Base-by-base conservation (phyloP, 1,140 invertebrate genomes). In the Paracyclopina nana region DNA sequence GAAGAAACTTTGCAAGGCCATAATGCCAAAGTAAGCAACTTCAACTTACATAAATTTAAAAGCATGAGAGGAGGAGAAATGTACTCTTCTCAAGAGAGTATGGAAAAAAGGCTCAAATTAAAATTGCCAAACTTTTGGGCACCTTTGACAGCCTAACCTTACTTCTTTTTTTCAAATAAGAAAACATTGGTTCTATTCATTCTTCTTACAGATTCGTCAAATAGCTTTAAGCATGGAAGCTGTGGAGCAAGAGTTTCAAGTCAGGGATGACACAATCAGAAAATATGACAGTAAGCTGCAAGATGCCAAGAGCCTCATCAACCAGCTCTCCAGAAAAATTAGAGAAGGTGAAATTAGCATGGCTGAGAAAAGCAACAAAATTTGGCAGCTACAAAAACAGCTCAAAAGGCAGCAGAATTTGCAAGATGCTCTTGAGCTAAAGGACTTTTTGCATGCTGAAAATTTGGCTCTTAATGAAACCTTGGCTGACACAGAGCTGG, bases 401-500 rank as follows among this genome's bases (percentile, higher is more conserved):
- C 29, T 50, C 8, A 31, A 38, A 11, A 14, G 11, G 9, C 48
- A 38, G n/a, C 25, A 29, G 9, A 28, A 50, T 20, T 28, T 38
- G 16, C 16, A 28, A 38, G 48, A 50, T 9, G 30, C 30, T 20
- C 31, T 12, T n/a, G 48, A 50, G 16, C 30, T 50, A 1, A 28
- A 50, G 14, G 48, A 50, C 11, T 50, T 50, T 18, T 14, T 50
- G 9, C 14, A 31, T 28, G 48, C 48, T 2, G 48, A 50, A 30
- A 50, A 50, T 16, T 38, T n/a, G 26, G 38, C 48, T n/a, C 24
- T 50, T 11, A n/a, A 28, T 9, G 48, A 50, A 14, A 29, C 48
- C 14, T 29, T 50, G 29, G 18, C 18, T 16, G 48, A 50, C 18
- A 18, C 9, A 4, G 48, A 50, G 30, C 9, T 11, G 4, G 48